Evolutionary conservation across 2,113 vertebrate genomes (phyloP).

Genomic region (Argyrosomus japonicus): DNA sequence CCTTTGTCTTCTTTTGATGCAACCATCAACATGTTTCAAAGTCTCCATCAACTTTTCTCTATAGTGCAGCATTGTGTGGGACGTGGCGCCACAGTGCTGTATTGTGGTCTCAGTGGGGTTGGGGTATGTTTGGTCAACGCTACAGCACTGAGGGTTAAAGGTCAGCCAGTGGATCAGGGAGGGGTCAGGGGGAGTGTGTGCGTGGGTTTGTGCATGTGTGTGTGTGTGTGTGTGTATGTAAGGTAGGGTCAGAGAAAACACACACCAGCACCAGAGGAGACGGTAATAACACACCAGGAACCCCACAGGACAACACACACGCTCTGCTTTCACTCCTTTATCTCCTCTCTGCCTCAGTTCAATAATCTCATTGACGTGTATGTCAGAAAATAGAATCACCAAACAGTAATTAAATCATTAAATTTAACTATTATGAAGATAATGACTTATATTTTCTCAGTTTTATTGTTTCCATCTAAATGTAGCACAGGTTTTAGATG

Average conservation of each 20-base stretch:
- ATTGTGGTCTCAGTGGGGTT: slow-evolving; percentile 79
- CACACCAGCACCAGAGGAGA: slow-evolving; percentile 72
- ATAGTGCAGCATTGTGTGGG: slow-evolving; percentile 52
- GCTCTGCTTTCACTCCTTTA: slow-evolving; percentile 56
- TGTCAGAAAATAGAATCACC: not conserved
- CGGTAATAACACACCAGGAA: slow-evolving; percentile 84
- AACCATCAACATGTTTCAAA: not conserved
- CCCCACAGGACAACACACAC: slow-evolving; percentile 66
- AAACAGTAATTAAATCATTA: not conserved
- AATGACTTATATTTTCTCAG: not conserved
- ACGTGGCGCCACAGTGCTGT: slow-evolving; percentile 70
- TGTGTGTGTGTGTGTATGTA: slow-evolving; percentile 34
- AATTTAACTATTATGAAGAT: not conserved
- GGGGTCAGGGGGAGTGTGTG: slow-evolving; percentile 60
- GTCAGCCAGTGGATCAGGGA: slow-evolving; percentile 66
- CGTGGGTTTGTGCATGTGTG: slow-evolving; percentile 9
- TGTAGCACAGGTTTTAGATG: too few relatives aligned
- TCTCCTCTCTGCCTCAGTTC: slow-evolving; percentile 45
- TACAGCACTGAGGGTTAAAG: slow-evolving; percentile 72
- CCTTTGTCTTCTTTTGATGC: not conserved
- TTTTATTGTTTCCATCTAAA: not conserved
- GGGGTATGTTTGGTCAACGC: slow-evolving; percentile 82
- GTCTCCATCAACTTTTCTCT: not conserved
- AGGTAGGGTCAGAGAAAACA: slow-evolving; percentile 81
- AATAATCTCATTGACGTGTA: not conserved